Evolutionary conservation across 2,113 vertebrate genomes (phyloP), one percentile per base, ranked within the genome.

Genomic region (Sigmodon hispidus): DNA sequence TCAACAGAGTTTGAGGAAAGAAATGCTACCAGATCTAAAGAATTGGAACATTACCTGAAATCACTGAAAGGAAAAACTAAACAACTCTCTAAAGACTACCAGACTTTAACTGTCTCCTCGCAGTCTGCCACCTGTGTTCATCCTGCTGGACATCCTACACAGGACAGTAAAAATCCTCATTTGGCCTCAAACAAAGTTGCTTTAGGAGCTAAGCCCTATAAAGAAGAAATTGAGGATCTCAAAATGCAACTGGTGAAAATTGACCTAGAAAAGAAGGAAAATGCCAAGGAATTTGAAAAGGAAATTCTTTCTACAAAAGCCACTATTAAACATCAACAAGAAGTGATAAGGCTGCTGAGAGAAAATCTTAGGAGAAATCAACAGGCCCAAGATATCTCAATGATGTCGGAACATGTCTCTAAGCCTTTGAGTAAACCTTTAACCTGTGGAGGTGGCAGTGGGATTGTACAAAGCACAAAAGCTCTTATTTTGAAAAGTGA

Each of bases 351-450:
- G 94, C 98, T 98, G 84, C 95, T 99, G 61, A 99, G 98, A 96
- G 99, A 99, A 98, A 97, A 98, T 8, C 96, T 99, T 45, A 98
- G 99, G 95, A 98, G 98, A 96, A 94, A 77, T 5, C 98, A 99
- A 52, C 99, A 99, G 94, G 97, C 98, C 0, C 98, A 98, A 1
- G 99, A 99, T 26, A 95, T 96, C 50, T 65, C 95, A 99, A 99
- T 99, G 81, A 55, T 98, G 43, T 5, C 76, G 22, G 97, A 98
- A 92, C 98, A 98, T 31, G 90, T 96, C 59, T 65, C 98, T 59
- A 96, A 96, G 86, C 87, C 98, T 87, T 43, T 94, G 5, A 94
- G 92, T 26, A 83, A 95, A 22, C 94, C 98, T 3, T 96, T 99
- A 59, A 98, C 99, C 17, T 99, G 99, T 91, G 98, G 98, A 45